A percentile compares a stretch with the other conserved stretches of the same genome.
Conservation (phyloP, 2,113 vertebrate species). For the Alligator mississippiensis region DNA sequence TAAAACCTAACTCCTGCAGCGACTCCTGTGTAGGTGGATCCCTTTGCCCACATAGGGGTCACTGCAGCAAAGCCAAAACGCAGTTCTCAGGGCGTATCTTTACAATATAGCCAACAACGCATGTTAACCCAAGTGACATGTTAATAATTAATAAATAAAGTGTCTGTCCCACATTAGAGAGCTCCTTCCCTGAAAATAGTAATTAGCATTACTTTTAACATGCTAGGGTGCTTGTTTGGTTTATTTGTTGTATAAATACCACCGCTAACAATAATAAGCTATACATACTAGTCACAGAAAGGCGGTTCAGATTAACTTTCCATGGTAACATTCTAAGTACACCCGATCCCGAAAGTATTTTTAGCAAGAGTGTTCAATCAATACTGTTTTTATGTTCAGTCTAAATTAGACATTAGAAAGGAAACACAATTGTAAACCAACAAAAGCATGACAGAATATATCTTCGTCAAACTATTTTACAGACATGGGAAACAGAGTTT, state of each 20-base stretch:
- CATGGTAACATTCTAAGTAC: slow-evolving; percentile 47
- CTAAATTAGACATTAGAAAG: slow-evolving; percentile 64
- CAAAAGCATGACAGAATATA: slow-evolving; percentile 36
- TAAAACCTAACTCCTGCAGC: neutral
- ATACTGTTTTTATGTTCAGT: slow-evolving; percentile 66
- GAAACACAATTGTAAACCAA: slow-evolving; percentile 53
- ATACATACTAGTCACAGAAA: slow-evolving; percentile 34
- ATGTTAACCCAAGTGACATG: neutral
- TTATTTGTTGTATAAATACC: neutral
- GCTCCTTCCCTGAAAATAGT: neutral
- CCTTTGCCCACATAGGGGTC: neutral
- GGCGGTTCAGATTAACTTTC: slow-evolving; percentile 54
- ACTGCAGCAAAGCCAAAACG: neutral
- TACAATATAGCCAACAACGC: neutral
- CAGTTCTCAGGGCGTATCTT: neutral
- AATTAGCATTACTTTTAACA: neutral
- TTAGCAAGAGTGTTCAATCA: slow-evolving; percentile 76
- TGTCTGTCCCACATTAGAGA: neutral
- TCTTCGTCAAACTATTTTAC: neutral
- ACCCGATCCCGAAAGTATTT: slow-evolving; percentile 72
- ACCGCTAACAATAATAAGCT: slow-evolving; percentile 36
- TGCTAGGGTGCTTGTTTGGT: neutral
- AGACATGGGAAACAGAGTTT: neutral
- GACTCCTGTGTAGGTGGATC: neutral
- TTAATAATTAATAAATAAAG: neutral